Base-by-base conservation (phyloP, 2,113 vertebrate species). In the Tachysurus fulvidraco region DNA sequence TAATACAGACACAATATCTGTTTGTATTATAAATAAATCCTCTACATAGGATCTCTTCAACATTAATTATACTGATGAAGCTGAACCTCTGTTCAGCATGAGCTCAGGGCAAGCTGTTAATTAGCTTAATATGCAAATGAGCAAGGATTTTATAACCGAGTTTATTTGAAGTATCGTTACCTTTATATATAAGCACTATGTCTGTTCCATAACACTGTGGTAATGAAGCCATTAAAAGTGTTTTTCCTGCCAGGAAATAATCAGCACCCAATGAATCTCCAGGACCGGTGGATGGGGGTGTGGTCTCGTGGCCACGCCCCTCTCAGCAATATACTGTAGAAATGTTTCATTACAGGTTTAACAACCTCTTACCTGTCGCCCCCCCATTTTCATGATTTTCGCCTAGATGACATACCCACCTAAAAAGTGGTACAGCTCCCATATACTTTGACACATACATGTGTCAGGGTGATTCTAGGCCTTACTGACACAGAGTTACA, bases 91-190 rank as follows among this genome's bases (percentile, higher is more conserved):
- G 12, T 6, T 62, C 41, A 50, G 28, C 41, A 36, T 11, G 71
- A 30, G 59, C 71, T 77, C 57, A 77, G 21, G 59, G 57, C 1
- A 12, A 30, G 46, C 13, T 64, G 41, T 30, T 87, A 64, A 82
- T 41, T 76, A 30, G 64, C 57, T 62, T 77, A 71, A 44, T 77
- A 50, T 41, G 57, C 12, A 65, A 76, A 83, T 83, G 77, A 65
- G 62, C 74, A 25, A 54, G 71, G n/a, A 76, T 25, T 69, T 30
- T 69, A 62, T 25, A 1, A 23, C 10, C 2, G 60, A n/a, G 60
- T 10, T 62, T 62, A 69, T 17, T 36, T 1, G 14, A 69, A 36
- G 50, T 10, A 52, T 25, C 55, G 71, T 30, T 83, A 62, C 57
- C 44, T 77, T 81, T 81, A 19, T 81, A 81, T 8, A 44, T 57